Conservation (phyloP, 2,113 vertebrate species). For the Rattus norvegicus region DNA sequence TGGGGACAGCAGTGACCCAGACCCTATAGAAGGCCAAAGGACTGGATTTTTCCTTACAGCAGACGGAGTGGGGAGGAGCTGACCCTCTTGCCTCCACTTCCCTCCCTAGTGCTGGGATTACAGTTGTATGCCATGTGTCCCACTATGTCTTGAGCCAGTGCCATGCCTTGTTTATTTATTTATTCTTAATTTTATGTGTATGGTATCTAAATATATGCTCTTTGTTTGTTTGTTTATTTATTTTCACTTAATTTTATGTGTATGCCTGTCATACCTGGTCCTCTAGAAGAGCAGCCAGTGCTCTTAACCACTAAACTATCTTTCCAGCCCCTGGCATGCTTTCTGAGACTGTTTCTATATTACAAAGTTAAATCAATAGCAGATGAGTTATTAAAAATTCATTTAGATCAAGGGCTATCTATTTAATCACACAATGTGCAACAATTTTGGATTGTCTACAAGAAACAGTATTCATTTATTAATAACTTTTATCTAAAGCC, state of each 20-base stretch:
- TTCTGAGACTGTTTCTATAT: background rate
- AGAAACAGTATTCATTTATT: background rate
- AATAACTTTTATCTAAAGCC: background rate
- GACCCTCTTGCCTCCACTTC: background rate
- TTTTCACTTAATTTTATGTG: background rate
- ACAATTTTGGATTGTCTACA: background rate
- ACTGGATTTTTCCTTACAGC: background rate
- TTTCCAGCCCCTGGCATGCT: background rate
- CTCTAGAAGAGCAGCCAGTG: background rate
- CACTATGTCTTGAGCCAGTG: background rate
- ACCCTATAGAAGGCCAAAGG: background rate
- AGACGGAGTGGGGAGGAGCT: background rate
- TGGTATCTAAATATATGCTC: background rate
- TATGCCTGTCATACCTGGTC: background rate
- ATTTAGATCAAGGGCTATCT: background rate
- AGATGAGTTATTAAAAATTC: background rate
- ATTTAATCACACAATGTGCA: background rate
- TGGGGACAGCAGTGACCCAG: background rate
- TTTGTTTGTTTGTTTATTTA: background rate
- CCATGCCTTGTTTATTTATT: background rate
- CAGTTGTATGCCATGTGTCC: background rate
- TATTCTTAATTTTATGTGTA: background rate
- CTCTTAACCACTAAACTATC: background rate
- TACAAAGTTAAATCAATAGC: background rate
- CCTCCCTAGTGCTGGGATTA: background rate